phyloP scores from a whole-genome alignment of 2,888 invertebrate genomes.

The Spilarctia lutea region DNA sequence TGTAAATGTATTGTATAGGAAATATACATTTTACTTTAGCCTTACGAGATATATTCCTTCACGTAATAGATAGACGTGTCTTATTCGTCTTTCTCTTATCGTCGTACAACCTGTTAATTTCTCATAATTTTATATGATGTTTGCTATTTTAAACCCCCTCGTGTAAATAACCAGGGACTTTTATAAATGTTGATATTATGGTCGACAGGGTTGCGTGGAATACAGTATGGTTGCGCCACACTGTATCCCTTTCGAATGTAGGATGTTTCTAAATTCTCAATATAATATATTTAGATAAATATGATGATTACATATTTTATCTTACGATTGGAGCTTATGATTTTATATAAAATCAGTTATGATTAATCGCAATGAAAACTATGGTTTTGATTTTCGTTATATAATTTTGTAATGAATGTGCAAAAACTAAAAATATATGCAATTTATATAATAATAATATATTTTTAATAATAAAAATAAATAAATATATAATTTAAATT shows the following conservation, averaged over 20 bases:
- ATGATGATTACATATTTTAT: neutral
- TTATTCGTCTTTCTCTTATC: neutral
- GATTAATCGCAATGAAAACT: neutral
- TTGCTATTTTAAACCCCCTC: conserved; percentile 3
- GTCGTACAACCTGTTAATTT: neutral
- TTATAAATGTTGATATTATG: conserved; percentile 17
- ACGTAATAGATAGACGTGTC: neutral
- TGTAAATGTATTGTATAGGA: neutral
- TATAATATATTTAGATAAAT: neutral
- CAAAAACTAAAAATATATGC: too few species aligned
- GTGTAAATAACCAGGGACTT: neutral
- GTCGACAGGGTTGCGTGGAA: conserved; percentile 16
- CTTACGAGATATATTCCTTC: neutral
- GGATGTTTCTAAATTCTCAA: conserved; percentile 14
- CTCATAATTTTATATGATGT: neutral
- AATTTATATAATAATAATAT: too few species aligned
- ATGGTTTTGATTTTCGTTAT: neutral
- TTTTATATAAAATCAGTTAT: neutral
- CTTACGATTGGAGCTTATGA: neutral
- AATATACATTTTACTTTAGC: neutral
- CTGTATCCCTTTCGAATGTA: conserved; percentile 12
- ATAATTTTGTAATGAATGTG: too few species aligned
- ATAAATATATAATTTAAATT: neutral
- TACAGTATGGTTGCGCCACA: conserved; percentile 12
- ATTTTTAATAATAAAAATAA: too few species aligned